Evolutionary conservation across 2,113 vertebrate species (phyloP).

Genomic region (Microcebus griseorufus): DNA sequence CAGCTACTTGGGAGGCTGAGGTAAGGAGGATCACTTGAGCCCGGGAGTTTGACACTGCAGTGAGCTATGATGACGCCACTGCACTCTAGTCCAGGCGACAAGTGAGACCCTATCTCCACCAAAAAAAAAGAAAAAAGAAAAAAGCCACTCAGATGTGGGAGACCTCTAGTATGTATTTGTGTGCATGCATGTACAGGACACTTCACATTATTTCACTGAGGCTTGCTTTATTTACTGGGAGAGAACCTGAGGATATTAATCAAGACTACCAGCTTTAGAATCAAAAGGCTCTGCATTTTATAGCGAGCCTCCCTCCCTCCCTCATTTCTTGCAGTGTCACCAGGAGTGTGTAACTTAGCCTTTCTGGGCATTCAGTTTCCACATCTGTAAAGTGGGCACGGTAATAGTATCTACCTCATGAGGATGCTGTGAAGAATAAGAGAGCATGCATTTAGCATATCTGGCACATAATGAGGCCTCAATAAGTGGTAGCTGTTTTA

Average conservation of each 20-base stretch:
- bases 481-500: not conserved
- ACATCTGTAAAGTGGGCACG: not conserved
- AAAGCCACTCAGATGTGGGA: not conserved
- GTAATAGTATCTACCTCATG: not conserved
- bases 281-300: not conserved
- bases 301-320: not conserved
- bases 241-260: not conserved
- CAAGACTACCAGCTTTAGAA: not conserved
- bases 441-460: not conserved
- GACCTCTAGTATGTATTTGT: not conserved
- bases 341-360: not conserved
- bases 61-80: too few relatives aligned
- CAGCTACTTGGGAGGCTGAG: too few relatives aligned
- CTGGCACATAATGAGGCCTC: not conserved
- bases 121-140: not conserved
- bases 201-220: not conserved
- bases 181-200: not conserved
- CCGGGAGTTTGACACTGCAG: too few relatives aligned
- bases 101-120: too few relatives aligned
- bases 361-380: not conserved
- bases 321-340: not conserved
- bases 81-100: too few relatives aligned
- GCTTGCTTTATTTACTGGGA: not conserved
- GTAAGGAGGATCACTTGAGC: too few relatives aligned
- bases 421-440: not conserved